phyloP scores from a whole-genome alignment of 2,797 vertebrate species.

The Sebastolobus altivelis region DNA sequence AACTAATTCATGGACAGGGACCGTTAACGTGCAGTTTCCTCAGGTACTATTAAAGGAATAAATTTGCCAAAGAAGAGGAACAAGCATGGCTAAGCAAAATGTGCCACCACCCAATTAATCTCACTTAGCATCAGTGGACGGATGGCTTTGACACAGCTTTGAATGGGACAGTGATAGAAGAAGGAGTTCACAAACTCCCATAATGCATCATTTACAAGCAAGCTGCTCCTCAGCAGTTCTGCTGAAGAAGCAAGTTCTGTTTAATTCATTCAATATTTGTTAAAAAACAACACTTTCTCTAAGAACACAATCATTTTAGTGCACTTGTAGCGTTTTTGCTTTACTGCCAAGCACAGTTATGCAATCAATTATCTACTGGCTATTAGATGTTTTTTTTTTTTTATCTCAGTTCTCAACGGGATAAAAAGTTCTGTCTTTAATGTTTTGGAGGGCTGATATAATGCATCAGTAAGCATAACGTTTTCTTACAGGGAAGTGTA shows the following conservation, averaged over 20 bases:
- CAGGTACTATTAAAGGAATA: slow-evolving; percentile 32
- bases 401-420: not conserved
- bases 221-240: slow-evolving; percentile 56
- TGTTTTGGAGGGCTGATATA: not conserved
- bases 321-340: slow-evolving; percentile 32
- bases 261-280: slow-evolving; percentile 50
- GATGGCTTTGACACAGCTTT: slow-evolving; percentile 25
- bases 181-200: slow-evolving; percentile 46
- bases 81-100: slow-evolving; percentile 48
- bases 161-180: slow-evolving; percentile 23
- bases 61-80: slow-evolving; percentile 45
- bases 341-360: not conserved
- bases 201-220: slow-evolving; percentile 52
- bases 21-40: slow-evolving; percentile 36
- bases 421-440: not conserved
- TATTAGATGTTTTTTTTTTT: slow-evolving; percentile 11
- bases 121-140: slow-evolving; percentile 44
- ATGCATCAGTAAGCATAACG: not conserved
- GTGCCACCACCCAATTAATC: slow-evolving; percentile 62
- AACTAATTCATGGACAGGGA: slow-evolving; percentile 37
- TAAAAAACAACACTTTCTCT: slow-evolving; percentile 32
- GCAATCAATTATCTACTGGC: slow-evolving; percentile 4
- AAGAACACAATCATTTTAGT: slow-evolving; percentile 20
- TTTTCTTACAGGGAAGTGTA: not conserved
- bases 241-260: slow-evolving; percentile 57